Evolutionary conservation across 2,888 invertebrate species (phyloP).

Genomic region (Athrips mouffetella): DNA sequence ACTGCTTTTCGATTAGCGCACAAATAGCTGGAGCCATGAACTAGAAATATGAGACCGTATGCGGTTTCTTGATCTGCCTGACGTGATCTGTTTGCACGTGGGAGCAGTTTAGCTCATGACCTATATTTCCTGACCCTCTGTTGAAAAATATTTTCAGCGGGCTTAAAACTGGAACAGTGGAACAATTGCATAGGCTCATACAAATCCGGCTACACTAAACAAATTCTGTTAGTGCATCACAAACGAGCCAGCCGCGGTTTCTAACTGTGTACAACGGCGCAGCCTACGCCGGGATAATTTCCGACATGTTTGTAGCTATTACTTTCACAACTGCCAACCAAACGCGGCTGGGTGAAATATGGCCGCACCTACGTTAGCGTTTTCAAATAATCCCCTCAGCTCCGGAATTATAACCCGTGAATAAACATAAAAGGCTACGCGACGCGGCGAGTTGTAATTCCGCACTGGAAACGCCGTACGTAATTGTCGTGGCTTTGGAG

Average conservation of each 20-base stretch:
- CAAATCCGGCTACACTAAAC: constrained; percentile 44
- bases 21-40: not conserved
- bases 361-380: constrained; percentile 60
- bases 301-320: constrained; percentile 62
- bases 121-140: not conserved
- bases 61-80: not conserved
- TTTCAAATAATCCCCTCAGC: constrained; percentile 63
- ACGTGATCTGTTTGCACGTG: not conserved
- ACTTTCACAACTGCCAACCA: constrained; percentile 58
- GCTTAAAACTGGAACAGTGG: constrained; percentile 21
- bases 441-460: constrained; percentile 51
- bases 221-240: constrained; percentile 62
- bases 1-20: constrained; percentile 24
- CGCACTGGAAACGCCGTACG: constrained; percentile 59
- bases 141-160: not conserved
- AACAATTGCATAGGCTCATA: constrained; percentile 29
- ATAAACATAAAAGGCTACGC: constrained; percentile 62
- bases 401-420: constrained; percentile 64
- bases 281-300: constrained; percentile 52
- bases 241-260: constrained; percentile 36
- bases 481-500: constrained; percentile 62
- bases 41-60: not conserved
- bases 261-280: not conserved
- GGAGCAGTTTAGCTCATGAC: not conserved
- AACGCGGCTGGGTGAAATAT: constrained; percentile 59